These are phyloP conservation scores for Apus apus DNA, from an alignment of 2,113 vertebrate genomes.

Conservation along the genomic window DNA sequence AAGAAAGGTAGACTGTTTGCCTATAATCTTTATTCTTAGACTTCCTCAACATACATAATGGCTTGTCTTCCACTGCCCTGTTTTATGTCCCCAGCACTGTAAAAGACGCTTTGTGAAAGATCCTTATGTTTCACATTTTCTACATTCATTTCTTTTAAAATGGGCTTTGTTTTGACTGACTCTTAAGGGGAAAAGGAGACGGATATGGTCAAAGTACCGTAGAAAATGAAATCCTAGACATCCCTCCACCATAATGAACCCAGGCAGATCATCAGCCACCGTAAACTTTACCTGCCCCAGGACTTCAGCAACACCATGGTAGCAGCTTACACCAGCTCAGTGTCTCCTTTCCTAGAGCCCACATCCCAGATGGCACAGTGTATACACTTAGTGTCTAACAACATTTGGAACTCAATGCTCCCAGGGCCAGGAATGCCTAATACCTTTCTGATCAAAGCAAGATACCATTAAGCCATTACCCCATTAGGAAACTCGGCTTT, in stretches of 20 bases:
- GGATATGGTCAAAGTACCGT: conserved; percentile 21
- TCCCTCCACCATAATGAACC: conserved; percentile 25
- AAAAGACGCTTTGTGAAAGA: conserved; percentile 66
- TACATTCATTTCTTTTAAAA: conserved; percentile 65
- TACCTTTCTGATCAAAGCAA: conserved; percentile 36
- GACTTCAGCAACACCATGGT: neutral
- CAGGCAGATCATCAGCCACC: neutral
- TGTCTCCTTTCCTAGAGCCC: conserved; percentile 35
- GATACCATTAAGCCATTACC: neutral
- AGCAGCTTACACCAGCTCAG: conserved; percentile 41
- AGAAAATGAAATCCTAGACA: conserved; percentile 51
- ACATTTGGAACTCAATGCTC: neutral
- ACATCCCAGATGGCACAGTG: conserved; percentile 5
- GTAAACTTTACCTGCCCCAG: conserved; percentile 26
- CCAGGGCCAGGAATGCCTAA: neutral
- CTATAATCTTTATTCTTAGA: conserved; percentile 77
- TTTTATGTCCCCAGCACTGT: conserved; percentile 61
- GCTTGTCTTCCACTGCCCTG: conserved; percentile 56
- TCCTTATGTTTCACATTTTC: conserved; percentile 65
- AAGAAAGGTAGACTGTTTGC: conserved; percentile 81
- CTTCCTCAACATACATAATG: conserved; percentile 76
- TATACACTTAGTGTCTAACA: neutral
- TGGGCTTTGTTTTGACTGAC: conserved; percentile 66
- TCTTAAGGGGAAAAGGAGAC: conserved; percentile 52
- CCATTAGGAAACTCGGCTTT: neutral